Percentiles rank a stretch among this genome's conserved stretches.
Evolutionary conservation across 2,797 vertebrate genomes (phyloP).

Genomic region (Fratercula arctica): DNA sequence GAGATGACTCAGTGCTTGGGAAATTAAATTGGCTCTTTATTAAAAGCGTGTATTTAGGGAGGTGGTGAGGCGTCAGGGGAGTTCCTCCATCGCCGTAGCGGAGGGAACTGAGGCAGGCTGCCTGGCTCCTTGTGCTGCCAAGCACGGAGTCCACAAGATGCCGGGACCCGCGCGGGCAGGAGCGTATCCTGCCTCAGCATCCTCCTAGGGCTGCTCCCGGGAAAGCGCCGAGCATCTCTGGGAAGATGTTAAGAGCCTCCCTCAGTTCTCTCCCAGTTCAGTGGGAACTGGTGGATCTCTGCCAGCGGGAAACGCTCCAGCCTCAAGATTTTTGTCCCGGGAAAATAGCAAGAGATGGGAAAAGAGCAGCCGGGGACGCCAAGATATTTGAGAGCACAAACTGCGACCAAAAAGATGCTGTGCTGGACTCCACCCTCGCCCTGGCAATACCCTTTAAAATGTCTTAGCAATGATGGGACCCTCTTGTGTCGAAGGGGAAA

Average conservation of each 20-base stretch:
- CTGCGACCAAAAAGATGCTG: background rate
- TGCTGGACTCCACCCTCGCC: background rate
- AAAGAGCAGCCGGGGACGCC: background rate
- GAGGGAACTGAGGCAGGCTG: background rate
- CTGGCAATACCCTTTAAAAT: background rate
- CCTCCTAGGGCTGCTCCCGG: background rate
- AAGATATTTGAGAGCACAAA: background rate
- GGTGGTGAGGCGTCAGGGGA: background rate
- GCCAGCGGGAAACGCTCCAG: background rate
- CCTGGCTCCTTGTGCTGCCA: background rate
- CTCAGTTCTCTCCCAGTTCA: background rate
- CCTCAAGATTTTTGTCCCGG: conserved; percentile 7
- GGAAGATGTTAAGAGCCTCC: background rate
- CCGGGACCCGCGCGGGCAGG: fast-evolving
- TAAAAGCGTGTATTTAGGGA: background rate
- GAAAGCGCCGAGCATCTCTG: background rate
- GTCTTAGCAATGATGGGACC: background rate
- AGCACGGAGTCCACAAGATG: fast-evolving
- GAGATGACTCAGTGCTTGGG: conserved; percentile 27
- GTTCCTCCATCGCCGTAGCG: background rate
- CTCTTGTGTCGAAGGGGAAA: background rate
- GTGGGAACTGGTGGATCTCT: background rate
- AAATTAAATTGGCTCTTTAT: conserved; percentile 17
- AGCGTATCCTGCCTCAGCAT: background rate
- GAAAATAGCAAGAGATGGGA: background rate